Base-by-base conservation (phyloP, 1,140 invertebrate genomes). In the Drosophila insularis region DNA sequence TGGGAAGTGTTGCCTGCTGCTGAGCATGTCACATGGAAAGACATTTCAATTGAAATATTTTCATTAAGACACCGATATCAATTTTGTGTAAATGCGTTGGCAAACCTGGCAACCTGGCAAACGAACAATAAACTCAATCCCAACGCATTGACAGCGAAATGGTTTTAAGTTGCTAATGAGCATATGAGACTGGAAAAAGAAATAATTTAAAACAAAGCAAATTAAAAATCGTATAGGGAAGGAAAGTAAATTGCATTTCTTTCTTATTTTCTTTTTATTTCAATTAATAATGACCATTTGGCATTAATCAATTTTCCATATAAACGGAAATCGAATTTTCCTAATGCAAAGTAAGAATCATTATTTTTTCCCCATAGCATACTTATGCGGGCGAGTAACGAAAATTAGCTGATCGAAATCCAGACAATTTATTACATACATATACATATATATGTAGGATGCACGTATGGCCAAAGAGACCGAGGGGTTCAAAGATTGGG, bases 41-140 rank as follows among this genome's bases (percentile, higher is more conserved):
- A 50, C 39, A 27, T 43, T 32, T 65, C 56, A 37, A 56, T 43
- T 74, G 72, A 74, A 50, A 74, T 50, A 74, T 67, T 74, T 74
- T 66, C 70, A 74, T 74, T 74, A 37, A 55, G 64, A 55, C 17
- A 67, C 23, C 27, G 31, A 35, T 40, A 67, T 66, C 55, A 67
- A 71, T 71, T 27, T 27, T 74, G 21, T 21, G 23, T 1, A 14
- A 2, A 50, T 7, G 14, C 23, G 19, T 13, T n/a, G n/a, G 1
- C 1, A 54, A 35, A 11, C 4, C 13, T 27, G 27, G 6, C 54
- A 2, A 8, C 54, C 27, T 27, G 27, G n/a, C n/a, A 56, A 43
- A 10, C 14, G 17, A 17, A 46, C 17, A 8, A 46, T 1, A 8
- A 46, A 17, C 8, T 46, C 14, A 19, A 27, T 5, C 4, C 27